Evolutionary conservation across 2,888 invertebrate genomes (phyloP).

Genomic region (Heterodera filipjevi): DNA sequence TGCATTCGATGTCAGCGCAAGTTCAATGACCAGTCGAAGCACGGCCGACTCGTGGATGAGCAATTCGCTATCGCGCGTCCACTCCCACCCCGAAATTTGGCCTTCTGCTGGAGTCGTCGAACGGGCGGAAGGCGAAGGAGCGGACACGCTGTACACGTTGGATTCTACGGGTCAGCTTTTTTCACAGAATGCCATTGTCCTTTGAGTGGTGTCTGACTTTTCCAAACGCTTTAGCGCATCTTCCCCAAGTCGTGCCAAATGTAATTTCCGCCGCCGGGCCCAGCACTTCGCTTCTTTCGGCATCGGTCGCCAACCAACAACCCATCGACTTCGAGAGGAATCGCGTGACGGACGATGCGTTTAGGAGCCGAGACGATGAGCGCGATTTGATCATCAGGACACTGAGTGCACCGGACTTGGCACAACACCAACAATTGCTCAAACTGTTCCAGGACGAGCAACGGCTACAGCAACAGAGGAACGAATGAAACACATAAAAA

Average conservation of each 20-base stretch:
- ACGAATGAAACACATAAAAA: neutral
- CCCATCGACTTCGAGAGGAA: constrained; percentile 41
- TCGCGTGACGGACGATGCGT: constrained; percentile 40
- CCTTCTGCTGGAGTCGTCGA: neutral
- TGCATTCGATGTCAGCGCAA: constrained; percentile 27
- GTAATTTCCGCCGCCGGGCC: neutral
- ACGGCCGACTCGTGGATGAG: constrained; percentile 24
- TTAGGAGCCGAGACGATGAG: constrained; percentile 37
- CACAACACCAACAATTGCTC: constrained; percentile 1
- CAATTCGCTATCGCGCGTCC: constrained; percentile 26
- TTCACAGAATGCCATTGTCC: neutral
- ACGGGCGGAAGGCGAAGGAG: neutral
- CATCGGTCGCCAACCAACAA: neutral
- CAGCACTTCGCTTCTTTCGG: neutral
- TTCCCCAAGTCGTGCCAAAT: neutral
- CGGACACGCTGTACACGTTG: constrained; percentile 6
- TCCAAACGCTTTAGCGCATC: neutral
- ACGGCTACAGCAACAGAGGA: neutral
- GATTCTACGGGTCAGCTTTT: neutral
- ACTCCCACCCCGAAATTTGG: constrained; percentile 30
- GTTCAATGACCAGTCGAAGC: constrained; percentile 24
- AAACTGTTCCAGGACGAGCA: neutral
- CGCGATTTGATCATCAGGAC: constrained; percentile 39
- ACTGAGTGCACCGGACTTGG: constrained; percentile 39
- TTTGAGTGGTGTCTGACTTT: no score